These are phyloP conservation scores for Amniataba percoides DNA, from an alignment of 2,797 vertebrate genomes.

Conservation along the genomic window DNA sequence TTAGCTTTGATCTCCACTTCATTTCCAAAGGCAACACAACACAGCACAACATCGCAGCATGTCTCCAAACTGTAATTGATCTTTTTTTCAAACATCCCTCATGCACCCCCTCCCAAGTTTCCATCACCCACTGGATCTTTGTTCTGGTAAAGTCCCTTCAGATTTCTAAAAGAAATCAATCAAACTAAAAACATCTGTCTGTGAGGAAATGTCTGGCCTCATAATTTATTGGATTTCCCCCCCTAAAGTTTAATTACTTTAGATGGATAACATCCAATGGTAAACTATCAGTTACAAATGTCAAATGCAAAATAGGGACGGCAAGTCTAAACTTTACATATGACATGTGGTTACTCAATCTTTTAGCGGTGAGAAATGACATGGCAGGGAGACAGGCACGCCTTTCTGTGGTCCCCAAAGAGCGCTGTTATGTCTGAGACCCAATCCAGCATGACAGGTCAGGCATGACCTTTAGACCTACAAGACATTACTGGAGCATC, in stretches of 20 bases:
- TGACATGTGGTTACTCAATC: conserved; percentile 51
- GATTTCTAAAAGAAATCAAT: conserved; percentile 52
- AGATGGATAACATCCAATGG: conserved; percentile 33
- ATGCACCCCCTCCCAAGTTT: conserved; percentile 61
- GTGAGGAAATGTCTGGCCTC: conserved; percentile 21
- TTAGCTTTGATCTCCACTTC: conserved; percentile 67
- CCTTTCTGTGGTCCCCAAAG: conserved; percentile 64
- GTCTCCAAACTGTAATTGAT: conserved; percentile 70
- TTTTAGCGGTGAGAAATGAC: conserved; percentile 49
- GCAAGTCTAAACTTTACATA: conserved; percentile 21
- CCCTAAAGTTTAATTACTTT: conserved; percentile 41
- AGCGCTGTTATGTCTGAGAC: conserved; percentile 71
- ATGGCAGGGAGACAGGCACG: conserved; percentile 51
- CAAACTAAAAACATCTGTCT: conserved; percentile 51
- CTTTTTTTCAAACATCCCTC: conserved; percentile 58
- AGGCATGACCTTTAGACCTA: conserved; percentile 80
- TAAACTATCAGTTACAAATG: conserved; percentile 29
- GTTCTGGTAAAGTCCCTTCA: conserved; percentile 56
- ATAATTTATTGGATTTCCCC: conserved; percentile 30
- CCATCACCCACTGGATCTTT: conserved; percentile 64
- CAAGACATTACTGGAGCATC: conserved; percentile 81
- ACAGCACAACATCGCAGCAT: conserved; percentile 63
- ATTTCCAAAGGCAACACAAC: conserved; percentile 62
- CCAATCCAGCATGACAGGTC: conserved; percentile 79
- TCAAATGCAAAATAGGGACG: conserved; percentile 38